phyloP scores from a whole-genome alignment of 2,113 vertebrate genomes.

The Genyomyrus donnyi region DNA sequence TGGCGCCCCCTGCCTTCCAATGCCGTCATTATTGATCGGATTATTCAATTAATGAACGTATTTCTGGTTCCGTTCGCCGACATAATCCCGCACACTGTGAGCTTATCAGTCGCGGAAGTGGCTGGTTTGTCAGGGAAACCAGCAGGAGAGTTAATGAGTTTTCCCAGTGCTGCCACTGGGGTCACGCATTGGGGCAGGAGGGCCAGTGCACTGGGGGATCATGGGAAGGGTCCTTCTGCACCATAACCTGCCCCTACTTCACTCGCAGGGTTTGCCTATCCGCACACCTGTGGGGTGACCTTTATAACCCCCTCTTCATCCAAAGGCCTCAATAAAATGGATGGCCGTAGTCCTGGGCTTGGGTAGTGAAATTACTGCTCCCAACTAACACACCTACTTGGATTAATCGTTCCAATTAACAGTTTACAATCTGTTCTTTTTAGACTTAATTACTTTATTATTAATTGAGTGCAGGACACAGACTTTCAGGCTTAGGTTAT shows the following conservation, averaged over 20 bases:
- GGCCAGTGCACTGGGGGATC: not conserved
- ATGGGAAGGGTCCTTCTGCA: not conserved
- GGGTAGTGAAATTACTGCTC: not conserved
- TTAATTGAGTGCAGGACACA: not conserved
- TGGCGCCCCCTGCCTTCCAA: constrained; percentile 23
- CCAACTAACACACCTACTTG: not conserved
- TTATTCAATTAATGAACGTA: constrained; percentile 38
- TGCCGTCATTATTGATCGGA: constrained; percentile 31
- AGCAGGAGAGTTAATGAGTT: not conserved
- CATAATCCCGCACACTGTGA: constrained; percentile 22
- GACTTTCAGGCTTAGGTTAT: not conserved
- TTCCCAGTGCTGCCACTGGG: not conserved
- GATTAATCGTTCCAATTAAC: not conserved
- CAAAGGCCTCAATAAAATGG: not conserved
- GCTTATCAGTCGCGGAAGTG: constrained; percentile 19
- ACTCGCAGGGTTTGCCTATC: not conserved
- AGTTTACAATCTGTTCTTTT: not conserved
- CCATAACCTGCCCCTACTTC: not conserved
- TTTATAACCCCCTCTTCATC: not conserved
- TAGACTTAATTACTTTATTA: not conserved
- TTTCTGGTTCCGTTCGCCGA: constrained; percentile 29
- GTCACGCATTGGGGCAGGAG: not conserved
- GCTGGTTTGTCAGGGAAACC: constrained; percentile 13
- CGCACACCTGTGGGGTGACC: not conserved
- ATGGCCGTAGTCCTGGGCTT: not conserved